Percentiles rank a stretch among this genome's conserved stretches.
These are phyloP conservation scores for Xiphydria camelus DNA, from an alignment of 2,888 invertebrate species.

Conservation along the genomic window DNA sequence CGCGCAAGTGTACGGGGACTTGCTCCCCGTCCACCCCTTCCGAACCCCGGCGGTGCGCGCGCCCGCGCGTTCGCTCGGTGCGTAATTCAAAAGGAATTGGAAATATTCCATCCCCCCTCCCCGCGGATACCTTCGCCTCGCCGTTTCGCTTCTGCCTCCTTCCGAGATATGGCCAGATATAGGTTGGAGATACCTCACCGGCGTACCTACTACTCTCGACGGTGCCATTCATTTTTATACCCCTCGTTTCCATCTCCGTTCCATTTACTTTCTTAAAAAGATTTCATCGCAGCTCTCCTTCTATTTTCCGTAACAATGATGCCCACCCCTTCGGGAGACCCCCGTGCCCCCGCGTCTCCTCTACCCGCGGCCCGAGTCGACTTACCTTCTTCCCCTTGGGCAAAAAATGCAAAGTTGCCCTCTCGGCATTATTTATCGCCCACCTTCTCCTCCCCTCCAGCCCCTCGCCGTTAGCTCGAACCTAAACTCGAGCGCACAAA, in stretches of 20 bases:
- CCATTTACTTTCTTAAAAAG: slow-evolving; percentile 40
- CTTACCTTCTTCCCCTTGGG: slow-evolving; percentile 11
- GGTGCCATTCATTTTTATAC: slow-evolving; percentile 36
- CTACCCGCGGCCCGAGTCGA: slow-evolving; percentile 7
- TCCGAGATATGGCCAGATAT: background rate
- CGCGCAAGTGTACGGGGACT: no score
- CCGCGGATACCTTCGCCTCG: no score
- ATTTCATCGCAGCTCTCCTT: slow-evolving; percentile 35
- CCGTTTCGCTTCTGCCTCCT: no score
- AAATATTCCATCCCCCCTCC: no score
- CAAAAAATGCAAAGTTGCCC: slow-evolving; percentile 37
- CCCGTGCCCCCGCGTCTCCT: background rate
- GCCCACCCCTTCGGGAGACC: slow-evolving; percentile 15
- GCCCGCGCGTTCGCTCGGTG: no score
- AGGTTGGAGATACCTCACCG: background rate
- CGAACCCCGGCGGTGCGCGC: no score
- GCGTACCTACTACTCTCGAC: slow-evolving; percentile 9
- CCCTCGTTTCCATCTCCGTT: slow-evolving; percentile 37
- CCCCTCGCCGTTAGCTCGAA: slow-evolving; percentile 16
- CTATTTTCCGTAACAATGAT: slow-evolving; percentile 40
- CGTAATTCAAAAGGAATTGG: no score
- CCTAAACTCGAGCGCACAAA: slow-evolving; percentile 26
- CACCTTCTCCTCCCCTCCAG: slow-evolving; percentile 9
- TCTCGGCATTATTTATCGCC: slow-evolving; percentile 38
- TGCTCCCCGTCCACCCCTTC: no score